Evolutionary conservation across 2,113 vertebrate genomes (phyloP).

Genomic region (Coregonus clupeaformis): DNA sequence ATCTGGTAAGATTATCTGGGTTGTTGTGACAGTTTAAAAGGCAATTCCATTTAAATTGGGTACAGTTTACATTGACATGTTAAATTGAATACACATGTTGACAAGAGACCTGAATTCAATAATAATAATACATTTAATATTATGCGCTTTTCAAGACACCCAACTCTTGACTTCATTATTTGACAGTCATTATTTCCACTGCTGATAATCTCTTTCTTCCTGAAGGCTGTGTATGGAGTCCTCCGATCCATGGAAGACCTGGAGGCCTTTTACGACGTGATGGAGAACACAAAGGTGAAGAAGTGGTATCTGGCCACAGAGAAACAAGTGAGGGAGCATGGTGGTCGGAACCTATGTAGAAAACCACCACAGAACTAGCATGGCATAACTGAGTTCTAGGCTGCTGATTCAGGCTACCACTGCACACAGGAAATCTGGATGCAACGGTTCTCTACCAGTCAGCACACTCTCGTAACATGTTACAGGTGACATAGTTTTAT

Average conservation of each 20-base stretch:
- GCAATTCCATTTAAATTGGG: too few species aligned
- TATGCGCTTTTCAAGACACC: too few species aligned
- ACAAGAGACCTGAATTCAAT: neutral
- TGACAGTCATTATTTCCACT: too few species aligned
- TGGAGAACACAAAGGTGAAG: constrained; percentile 85
- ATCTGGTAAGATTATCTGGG: constrained; percentile 79
- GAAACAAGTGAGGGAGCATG: neutral
- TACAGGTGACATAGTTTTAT: too few species aligned
- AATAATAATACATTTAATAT: neutral
- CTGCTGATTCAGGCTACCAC: too few species aligned
- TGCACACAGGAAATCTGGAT: too few species aligned
- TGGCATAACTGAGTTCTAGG: too few species aligned
- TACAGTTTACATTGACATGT: neutral
- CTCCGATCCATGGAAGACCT: constrained; percentile 94
- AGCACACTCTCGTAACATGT: too few species aligned
- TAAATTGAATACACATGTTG: neutral
- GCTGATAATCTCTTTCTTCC: neutral
- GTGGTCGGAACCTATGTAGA: neutral
- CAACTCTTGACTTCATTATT: too few species aligned
- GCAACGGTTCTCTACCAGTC: too few species aligned
- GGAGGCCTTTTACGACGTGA: constrained; percentile 92
- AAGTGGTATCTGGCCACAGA: constrained; percentile 77
- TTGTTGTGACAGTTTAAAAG: too few species aligned
- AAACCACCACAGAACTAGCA: too few species aligned
- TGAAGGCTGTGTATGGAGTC: constrained; percentile 89